Base-by-base conservation (phyloP, 1,140 invertebrate genomes). In the Drosophila chauvacae region DNA sequence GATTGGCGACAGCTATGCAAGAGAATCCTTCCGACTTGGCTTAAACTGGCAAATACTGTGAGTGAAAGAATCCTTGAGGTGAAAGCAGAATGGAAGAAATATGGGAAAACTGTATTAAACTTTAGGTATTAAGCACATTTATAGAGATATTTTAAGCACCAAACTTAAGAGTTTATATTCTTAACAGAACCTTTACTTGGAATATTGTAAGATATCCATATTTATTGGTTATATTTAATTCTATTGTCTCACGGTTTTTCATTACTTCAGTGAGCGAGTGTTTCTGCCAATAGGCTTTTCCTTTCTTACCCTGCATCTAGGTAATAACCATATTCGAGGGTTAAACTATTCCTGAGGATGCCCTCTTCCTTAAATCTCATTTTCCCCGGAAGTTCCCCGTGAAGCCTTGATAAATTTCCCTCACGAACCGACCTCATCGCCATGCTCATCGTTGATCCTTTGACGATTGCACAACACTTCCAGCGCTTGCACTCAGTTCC, bases 401-500 rank as follows among this genome's bases (percentile, higher is more conserved):
- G 68, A 68, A 70, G 66, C 42, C 63, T 68, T 70, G 66, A 73
- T 72, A 73, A 60, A 73, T 73, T 60, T 73, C 39, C 55, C 53
- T 72, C 70, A 73, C 70, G 70, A 72, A 72, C 16, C 55, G 30
- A 51, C 66, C 69, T 59, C 69, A 72, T 72, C 69, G 33, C 66
- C 65, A 37, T 39, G 20, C 28, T 37, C 48, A 16, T 68, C 81
- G 80, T 88, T 88, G 84, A 87, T 87, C 84, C 84, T 87, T 88
- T 87, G 84, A 84, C 85, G 85, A 88, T 88, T 90, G 84, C 77
- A 78, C 75, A 71, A 78, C 64, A 77, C 70, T 72, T 77, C 58
- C 75, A 70, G 50, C 37, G 30, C 66, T 74, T 83, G 74, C 84
- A 84, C 71, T 82, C 79, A 60, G 60, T 71, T 79, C 70, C 64